Base-by-base conservation (phyloP, 2,888 invertebrate species). In the Caenorhabditis drosophilae region DNA sequence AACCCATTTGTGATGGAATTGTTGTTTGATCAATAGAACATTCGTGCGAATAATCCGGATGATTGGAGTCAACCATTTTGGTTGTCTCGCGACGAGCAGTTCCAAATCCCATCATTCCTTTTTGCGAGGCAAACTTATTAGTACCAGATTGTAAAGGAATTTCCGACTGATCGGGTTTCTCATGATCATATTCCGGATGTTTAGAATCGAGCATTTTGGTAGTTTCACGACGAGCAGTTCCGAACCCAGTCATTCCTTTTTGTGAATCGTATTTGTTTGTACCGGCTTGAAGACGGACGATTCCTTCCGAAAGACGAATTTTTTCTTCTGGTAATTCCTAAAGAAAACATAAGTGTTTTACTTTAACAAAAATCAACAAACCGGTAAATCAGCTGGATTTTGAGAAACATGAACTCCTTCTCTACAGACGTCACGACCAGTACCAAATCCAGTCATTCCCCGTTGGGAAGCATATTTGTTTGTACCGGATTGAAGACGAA, bases 121-220 rank as follows among this genome's bases (percentile, higher is more conserved):
- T 79, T 60, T 81, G 81, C 26, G 76, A 76, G 38, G 79, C 81
- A 69, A 77, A 81, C 47, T 75, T 78, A 76, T 81, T 81, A 54
- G 77, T 79, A 67, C 83, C 83, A 40, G 79, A 81, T 67, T 83
- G 83, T 18, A 82, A 74, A 44, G 83, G 83, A 53, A 83, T 83
- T 61, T 79, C 73, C 16, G 74, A 67, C 67, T 83, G 84, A 56
- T 84, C 83, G 44, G 80, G 77, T 42, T 72, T 73, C 71, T 83
- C 83, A 73, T 78, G 77, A 55, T 77, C 75, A 67, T 84, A 83
- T 47, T 83, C 83, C 36, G 83, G 84, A 61, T 84, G 83, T 68
- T 83, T 84, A 40, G 78, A 68, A 68, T 83, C 83, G 56, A 73
- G 40, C 80, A 83, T 83, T 67, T 78, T 81, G 20, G 82, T 83